Base-by-base conservation (phyloP, 2,888 invertebrate genomes). In the Trachelus troglodyta region DNA sequence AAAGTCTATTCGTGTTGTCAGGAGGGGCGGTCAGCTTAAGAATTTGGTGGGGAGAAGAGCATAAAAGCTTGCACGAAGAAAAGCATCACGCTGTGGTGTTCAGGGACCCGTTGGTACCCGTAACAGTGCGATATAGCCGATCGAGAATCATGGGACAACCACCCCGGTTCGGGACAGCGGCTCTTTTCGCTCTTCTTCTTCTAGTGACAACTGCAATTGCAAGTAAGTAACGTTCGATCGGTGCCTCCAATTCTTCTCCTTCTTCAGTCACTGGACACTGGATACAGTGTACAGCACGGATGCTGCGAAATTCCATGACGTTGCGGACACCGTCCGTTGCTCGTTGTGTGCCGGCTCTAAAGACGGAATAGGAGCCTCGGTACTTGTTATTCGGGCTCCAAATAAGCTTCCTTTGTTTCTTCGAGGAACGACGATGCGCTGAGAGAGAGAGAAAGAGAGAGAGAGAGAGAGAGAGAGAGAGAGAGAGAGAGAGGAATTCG, bases 31-130 rank as follows among this genome's bases (percentile, higher is more conserved):
- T 40, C 40, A 6, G 40, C 40, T 15, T 15, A 40, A 40, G 15
- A 15, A 15, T 15, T 40, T 40, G 40, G 40, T 40, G 40, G 40
- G 40, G 40, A 15, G 40, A 89, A 90, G 88, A 90, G 88, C 90
- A 91, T 91, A 91, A 90, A 91, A 91, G 90, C 90, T 82, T 85
- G 85, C 82, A 80, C 84, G 80, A 87, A 87, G 89, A 90, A 90
- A 90, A 89, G 85, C 89, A 83, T 83, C 82, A 83, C 88, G 90
- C 89, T 91, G 89, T 90, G 89, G 90, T 90, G 85, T 88, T 89
- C 89, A 88, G 83, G 85, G 83, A 84, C 83, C 83, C 83, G 73
- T 34, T 34, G 82, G 85, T 85, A 86, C 84, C 84, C 85, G 85
- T 84, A 81, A 81, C 82, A 81, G 81, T 81, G 83, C 77, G 79